Evolutionary conservation across 2,888 invertebrate species (phyloP).

Genomic region (Tachina fera): DNA sequence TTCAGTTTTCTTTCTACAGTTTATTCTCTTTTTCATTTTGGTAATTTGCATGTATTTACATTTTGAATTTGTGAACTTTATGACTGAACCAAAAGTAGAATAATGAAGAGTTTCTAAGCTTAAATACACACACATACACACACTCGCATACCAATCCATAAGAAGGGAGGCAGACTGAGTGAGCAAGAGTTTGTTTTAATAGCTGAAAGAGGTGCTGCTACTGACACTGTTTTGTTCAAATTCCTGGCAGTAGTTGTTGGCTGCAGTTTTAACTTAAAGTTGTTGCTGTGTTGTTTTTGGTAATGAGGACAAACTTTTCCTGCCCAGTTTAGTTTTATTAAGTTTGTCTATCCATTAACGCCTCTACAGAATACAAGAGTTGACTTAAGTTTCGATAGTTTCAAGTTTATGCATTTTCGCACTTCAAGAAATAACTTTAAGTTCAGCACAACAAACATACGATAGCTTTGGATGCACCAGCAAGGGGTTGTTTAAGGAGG

Average conservation of each 20-base stretch:
- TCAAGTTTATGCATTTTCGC: constrained; percentile 71
- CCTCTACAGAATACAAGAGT: constrained; percentile 67
- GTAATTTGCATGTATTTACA: constrained; percentile 57
- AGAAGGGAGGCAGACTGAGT: neutral
- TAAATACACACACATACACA: constrained; percentile 7
- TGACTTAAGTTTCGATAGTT: constrained; percentile 64
- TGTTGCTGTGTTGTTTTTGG: constrained; percentile 36
- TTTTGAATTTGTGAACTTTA: constrained; percentile 64
- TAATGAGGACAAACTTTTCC: constrained; percentile 70
- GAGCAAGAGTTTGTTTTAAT: constrained; percentile 16
- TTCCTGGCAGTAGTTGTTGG: constrained; percentile 33
- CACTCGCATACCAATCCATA: neutral
- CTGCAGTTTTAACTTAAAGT: constrained; percentile 25
- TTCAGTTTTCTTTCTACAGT: constrained; percentile 32
- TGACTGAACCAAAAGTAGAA: constrained; percentile 57
- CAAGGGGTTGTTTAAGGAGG: neutral
- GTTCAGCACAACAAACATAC: constrained; percentile 16
- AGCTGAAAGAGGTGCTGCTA: constrained; percentile 45
- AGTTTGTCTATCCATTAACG: constrained; percentile 72
- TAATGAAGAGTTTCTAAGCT: constrained; percentile 42
- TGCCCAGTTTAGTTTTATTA: constrained; percentile 66
- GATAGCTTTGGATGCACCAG: neutral
- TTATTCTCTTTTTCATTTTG: neutral
- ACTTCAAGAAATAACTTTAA: constrained; percentile 69
- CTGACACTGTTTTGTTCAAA: constrained; percentile 49